phyloP scores from a whole-genome alignment of 1,140 invertebrate genomes.

The Teleogryllus occipitalis region DNA sequence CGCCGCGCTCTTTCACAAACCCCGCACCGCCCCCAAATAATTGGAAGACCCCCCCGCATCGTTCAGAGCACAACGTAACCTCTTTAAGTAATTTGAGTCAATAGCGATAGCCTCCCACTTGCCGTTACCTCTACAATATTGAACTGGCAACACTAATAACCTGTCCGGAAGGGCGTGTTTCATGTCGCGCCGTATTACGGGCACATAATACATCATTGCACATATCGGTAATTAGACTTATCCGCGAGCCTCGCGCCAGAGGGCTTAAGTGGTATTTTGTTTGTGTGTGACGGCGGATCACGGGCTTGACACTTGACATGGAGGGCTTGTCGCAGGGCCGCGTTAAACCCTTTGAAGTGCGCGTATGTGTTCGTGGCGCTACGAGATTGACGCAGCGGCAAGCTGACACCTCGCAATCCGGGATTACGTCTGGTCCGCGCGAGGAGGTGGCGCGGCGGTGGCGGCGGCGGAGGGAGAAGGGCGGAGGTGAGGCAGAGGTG shows the following conservation, averaged over 20 bases:
- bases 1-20: too few relatives aligned
- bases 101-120: neutral
- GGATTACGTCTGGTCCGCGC: neutral
- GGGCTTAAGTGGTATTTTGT: slow-evolving; percentile 1
- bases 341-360: neutral
- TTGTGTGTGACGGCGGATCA: neutral
- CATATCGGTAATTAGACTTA: slow-evolving; percentile 5
- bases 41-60: neutral
- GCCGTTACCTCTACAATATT: neutral
- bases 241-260: neutral
- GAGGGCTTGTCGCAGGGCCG: neutral
- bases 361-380: neutral
- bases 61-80: neutral
- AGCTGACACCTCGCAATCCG: slow-evolving; percentile 2
- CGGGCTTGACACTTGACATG: neutral
- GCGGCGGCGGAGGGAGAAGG: too few relatives aligned
- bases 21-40: too few relatives aligned
- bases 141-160: neutral
- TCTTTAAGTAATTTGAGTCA: slow-evolving; percentile 5
- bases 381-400: neutral
- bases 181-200: neutral
- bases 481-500: too few relatives aligned
- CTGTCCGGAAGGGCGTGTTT: neutral
- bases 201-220: neutral
- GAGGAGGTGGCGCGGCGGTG: too few relatives aligned